Conservation (phyloP, 1,140 invertebrate species). For the Diuraphis noxia region DNA sequence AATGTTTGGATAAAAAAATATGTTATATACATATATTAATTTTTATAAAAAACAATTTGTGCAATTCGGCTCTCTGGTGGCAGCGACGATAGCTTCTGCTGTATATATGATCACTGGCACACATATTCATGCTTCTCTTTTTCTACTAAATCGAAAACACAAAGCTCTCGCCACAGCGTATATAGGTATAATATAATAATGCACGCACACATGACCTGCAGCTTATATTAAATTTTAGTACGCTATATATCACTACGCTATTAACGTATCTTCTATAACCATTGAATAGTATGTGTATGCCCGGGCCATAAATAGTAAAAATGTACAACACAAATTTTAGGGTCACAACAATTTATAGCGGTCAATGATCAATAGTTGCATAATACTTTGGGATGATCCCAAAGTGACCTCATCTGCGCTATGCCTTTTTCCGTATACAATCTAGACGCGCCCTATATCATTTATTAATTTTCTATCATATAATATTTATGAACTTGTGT, state of each 20-base stretch:
- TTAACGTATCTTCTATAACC: background rate
- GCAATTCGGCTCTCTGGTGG: background rate
- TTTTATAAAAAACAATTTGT: background rate
- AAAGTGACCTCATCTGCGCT: background rate
- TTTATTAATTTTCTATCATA: too few relatives aligned
- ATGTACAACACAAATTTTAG: background rate
- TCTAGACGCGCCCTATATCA: background rate
- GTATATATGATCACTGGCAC: background rate
- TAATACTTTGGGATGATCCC: background rate
- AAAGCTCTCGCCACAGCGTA: background rate
- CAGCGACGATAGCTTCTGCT: background rate
- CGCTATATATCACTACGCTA: background rate
- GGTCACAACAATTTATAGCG: background rate
- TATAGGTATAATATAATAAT: background rate
- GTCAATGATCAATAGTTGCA: background rate
- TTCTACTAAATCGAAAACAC: background rate
- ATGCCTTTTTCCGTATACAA: background rate
- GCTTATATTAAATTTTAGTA: constrained; percentile 1
- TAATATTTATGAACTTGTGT: background rate
- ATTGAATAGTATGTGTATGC: background rate
- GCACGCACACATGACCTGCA: background rate
- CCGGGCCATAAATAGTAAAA: background rate
- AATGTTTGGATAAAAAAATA: background rate
- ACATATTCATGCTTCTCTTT: background rate
- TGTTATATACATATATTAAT: background rate